A percentile compares a stretch with the other conserved stretches of the same genome.
Conservation (phyloP, 2,113 vertebrate species). For the Hassar affinis region DNA sequence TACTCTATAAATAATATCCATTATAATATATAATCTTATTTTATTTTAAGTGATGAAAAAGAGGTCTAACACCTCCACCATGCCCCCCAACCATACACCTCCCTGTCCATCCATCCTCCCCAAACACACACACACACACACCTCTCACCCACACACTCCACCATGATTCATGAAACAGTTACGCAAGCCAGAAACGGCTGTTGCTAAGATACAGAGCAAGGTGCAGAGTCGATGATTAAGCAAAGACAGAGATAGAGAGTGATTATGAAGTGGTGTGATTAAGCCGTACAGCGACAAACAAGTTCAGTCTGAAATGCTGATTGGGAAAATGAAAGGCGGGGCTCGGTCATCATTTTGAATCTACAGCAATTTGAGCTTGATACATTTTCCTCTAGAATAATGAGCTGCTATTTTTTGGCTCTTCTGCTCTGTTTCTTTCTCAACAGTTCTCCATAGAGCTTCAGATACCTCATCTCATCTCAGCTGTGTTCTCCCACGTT, state of each 20-base stretch:
- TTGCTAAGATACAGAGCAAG: constrained; percentile 79
- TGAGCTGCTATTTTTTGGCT: not conserved
- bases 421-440: not conserved
- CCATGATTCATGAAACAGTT: constrained; percentile 75
- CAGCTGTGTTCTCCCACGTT: too few relatives aligned
- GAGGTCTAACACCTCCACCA: too few relatives aligned
- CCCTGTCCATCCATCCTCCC: too few relatives aligned
- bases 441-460: not conserved
- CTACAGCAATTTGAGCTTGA: too few relatives aligned
- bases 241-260: constrained; percentile 30
- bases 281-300: constrained; percentile 2
- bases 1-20: too few relatives aligned
- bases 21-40: not conserved
- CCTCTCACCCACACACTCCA: constrained; percentile 60
- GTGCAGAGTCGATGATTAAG: constrained; percentile 72
- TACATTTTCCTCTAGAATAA: not conserved
- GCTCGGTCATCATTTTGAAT: constrained; percentile 2
- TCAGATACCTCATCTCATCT: too few relatives aligned
- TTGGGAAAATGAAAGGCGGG: not conserved
- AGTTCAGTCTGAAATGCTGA: not conserved
- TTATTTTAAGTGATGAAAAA: too few relatives aligned
- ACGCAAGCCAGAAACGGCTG: constrained; percentile 72
- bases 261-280: constrained; percentile 38
- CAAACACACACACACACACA: constrained; percentile 53
- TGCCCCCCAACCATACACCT: too few relatives aligned